A percentile compares a stretch with the other conserved stretches of the same genome.
phyloP scores from a whole-genome alignment of 2,888 invertebrate genomes.

The Nomada ruficornis region DNA sequence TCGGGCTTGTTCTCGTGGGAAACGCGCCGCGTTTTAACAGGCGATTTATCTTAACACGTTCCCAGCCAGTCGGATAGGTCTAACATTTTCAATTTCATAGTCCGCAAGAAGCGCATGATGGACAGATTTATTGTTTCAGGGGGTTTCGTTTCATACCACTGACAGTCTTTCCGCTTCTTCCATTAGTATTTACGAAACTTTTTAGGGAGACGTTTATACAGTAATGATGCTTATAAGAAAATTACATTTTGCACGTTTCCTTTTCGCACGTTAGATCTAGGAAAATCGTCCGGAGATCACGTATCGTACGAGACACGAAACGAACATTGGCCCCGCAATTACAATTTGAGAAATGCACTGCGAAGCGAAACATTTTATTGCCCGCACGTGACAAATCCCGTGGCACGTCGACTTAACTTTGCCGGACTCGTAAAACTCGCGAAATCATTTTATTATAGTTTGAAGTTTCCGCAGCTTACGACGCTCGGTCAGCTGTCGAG shows the following conservation, averaged over 20 bases:
- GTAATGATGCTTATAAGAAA: background rate
- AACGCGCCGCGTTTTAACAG: background rate
- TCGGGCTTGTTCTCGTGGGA: background rate
- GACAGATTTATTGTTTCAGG: too few species aligned
- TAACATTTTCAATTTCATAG: too few species aligned
- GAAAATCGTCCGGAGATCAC: background rate
- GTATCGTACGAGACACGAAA: background rate
- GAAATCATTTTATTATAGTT: slow-evolving; percentile 39
- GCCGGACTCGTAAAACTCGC: slow-evolving; percentile 38
- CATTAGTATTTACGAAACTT: too few species aligned
- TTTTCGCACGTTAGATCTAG: background rate
- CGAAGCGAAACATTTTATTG: slow-evolving; percentile 37
- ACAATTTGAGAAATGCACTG: slow-evolving; percentile 35
- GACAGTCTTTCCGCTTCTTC: too few species aligned
- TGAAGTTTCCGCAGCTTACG: slow-evolving; percentile 24
- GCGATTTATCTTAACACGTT: background rate
- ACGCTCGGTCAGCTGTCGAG: slow-evolving; percentile 9
- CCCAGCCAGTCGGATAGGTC: too few species aligned
- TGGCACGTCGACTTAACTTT: slow-evolving; percentile 38
- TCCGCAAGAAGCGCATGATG: too few species aligned
- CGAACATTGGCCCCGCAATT: slow-evolving; percentile 7
- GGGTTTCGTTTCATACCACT: too few species aligned
- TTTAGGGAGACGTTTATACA: too few species aligned
- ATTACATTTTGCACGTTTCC: background rate
- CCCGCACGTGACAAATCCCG: slow-evolving; percentile 47